Evolutionary conservation across 2,797 vertebrate genomes (phyloP), one percentile per base, ranked within the genome.

Genomic region (Bryconaethiops microstoma): DNA sequence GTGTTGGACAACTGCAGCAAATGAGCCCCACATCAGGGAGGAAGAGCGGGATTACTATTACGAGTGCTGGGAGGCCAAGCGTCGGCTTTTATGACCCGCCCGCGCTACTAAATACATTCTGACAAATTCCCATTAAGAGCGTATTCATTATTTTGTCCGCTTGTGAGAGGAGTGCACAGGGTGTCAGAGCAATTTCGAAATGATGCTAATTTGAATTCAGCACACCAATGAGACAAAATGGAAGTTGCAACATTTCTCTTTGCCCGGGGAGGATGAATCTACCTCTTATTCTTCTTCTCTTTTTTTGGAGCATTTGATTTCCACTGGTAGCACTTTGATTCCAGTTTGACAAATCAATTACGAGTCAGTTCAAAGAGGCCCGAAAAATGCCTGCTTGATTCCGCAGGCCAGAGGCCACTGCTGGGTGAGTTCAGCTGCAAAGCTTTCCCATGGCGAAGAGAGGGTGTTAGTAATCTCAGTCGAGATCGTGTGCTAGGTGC

Each of bases 21-120:
- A 94, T 95, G 94, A 95, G 95, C 93, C 94, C 64, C 93, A 93
- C 88, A 64, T 88, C 89, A 92, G 70, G 82, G 93, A 92, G 91
- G 85, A 91, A 92, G 92, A 93, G 91, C 93, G 92, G 94, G 96
- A 96, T 95, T 95, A 94, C 93, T 93, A 91, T 94, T 94, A 91
- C 91, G 92, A 94, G 95, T 95, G 94, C 92, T 93, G 94, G 95
- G 95, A 95, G 94, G 92, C 92, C 92, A 92, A 92, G 93, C 92
- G 93, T 95, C 93, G 94, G 94, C 95, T 95, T 96, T 95, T 95
- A 94, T 95, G 95, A 95, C 95, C 95, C 88, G 92, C 64, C 75
- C 80, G 82, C 54, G 70, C 83, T 68, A 79, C 84, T 83, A 85
- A 87, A 87, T 85, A 87, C 80, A 83, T 83, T 83, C 81, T 85